Evolutionary conservation across 2,797 vertebrate genomes (phyloP).

Genomic region (Hippopotamyrus pictus): DNA sequence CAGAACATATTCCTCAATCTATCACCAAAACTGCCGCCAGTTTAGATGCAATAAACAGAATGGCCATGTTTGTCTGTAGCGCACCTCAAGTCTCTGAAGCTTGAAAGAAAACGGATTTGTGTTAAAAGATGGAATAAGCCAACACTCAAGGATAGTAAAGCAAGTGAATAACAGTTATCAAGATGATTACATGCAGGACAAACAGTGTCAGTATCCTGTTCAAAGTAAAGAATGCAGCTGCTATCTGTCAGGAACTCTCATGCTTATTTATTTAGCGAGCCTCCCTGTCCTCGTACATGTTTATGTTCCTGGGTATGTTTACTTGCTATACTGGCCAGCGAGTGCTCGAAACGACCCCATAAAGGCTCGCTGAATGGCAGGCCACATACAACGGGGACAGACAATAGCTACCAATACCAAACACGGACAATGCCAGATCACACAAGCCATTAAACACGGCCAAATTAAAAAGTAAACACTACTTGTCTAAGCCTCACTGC

Average conservation of each 20-base stretch:
- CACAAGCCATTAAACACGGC: neutral
- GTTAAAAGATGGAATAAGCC: neutral
- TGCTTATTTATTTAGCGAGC: conserved; percentile 16
- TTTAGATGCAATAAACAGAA: neutral
- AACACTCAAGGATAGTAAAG: neutral
- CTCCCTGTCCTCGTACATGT: neutral
- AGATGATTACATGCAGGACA: neutral
- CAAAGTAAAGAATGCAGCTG: conserved; percentile 5
- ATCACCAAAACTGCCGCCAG: neutral
- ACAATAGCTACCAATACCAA: conserved; percentile 13
- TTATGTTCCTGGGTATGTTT: conserved; percentile 16
- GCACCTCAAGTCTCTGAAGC: too few relatives aligned
- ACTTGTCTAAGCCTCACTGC: neutral
- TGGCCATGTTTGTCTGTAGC: too few relatives aligned
- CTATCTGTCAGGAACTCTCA: neutral
- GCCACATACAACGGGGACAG: neutral
- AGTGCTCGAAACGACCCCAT: neutral
- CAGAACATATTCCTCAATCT: neutral
- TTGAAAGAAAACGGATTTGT: neutral
- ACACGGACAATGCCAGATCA: conserved; percentile 10
- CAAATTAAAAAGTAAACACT: neutral
- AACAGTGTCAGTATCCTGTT: conserved; percentile 16
- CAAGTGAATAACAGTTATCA: neutral
- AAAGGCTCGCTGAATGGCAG: conserved; percentile 2
- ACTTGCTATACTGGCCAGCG: neutral